Percentiles rank a stretch among this genome's conserved stretches.
Evolutionary conservation across 2,888 invertebrate genomes (phyloP).

Genomic region (Cepaea hortensis): DNA sequence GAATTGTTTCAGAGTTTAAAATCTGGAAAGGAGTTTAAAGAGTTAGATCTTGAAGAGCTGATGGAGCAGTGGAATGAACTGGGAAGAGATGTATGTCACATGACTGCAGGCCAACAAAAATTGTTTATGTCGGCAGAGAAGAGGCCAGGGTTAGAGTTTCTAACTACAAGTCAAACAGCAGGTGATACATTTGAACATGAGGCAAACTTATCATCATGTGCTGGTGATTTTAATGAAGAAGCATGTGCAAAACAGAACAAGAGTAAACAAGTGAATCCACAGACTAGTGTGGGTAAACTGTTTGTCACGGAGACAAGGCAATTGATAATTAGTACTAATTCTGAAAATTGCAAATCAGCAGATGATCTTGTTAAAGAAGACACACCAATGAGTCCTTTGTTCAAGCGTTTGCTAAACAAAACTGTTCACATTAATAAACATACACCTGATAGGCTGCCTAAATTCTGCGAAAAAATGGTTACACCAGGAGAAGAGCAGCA

Average conservation of each 20-base stretch:
- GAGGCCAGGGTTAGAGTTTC: not conserved
- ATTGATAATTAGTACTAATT: not conserved
- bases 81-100: slow-evolving; percentile 13
- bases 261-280: not conserved
- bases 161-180: not conserved
- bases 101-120: not conserved
- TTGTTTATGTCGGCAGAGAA: not conserved
- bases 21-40: slow-evolving; percentile 21
- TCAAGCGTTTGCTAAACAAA: not conserved
- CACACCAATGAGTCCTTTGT: slow-evolving; percentile 1
- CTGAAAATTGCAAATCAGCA: not conserved
- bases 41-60: slow-evolving; percentile 36
- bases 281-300: not conserved
- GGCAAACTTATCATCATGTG: not conserved
- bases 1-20: slow-evolving; percentile 16
- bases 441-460: not conserved
- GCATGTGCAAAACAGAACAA: not conserved
- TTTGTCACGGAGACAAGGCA: not conserved
- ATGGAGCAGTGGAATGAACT: slow-evolving; percentile 28
- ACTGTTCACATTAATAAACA: not conserved
- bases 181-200: not conserved
- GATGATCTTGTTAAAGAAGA: not conserved
- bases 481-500: not conserved
- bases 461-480: not conserved
- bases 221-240: not conserved